phyloP scores from a whole-genome alignment of 2,797 vertebrate species.

The Esox lucius region DNA sequence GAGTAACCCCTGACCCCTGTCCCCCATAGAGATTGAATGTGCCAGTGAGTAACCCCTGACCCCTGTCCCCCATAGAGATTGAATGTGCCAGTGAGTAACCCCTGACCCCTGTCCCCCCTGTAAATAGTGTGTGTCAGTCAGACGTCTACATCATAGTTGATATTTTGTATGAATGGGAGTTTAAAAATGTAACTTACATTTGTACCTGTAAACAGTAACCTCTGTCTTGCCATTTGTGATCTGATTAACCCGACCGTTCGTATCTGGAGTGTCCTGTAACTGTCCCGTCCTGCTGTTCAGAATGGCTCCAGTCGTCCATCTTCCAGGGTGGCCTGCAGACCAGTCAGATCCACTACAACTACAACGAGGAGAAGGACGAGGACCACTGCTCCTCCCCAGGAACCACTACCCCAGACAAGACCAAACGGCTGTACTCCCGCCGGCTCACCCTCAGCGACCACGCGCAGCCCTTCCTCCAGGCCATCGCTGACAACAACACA shows the following conservation, averaged over 20 bases:
- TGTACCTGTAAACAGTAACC: not conserved
- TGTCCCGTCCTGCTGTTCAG: constrained; percentile 59
- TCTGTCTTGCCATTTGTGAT: not conserved
- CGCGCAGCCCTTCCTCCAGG: constrained; percentile 95
- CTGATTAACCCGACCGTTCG: not conserved
- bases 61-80: not conserved
- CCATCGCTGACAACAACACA: constrained; percentile 94
- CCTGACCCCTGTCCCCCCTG: not conserved
- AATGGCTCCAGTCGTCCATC: constrained; percentile 96
- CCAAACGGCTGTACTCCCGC: constrained; percentile 82
- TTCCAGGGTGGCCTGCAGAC: constrained; percentile 97
- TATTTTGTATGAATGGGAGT: too few relatives aligned
- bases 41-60: not conserved
- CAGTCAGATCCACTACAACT: constrained; percentile 98
- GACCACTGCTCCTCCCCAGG: constrained; percentile 95
- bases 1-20: not conserved
- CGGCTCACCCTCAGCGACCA: constrained; percentile 88
- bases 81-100: too few relatives aligned
- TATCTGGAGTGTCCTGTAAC: not conserved
- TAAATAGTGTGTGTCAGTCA: not conserved
- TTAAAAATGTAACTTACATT: too few relatives aligned
- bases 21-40: not conserved
- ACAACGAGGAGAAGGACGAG: constrained; percentile 99
- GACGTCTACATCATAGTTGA: too few relatives aligned
- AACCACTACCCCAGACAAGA: constrained; percentile 87